Conservation (phyloP, 2,113 vertebrate species). For the Melanerpes aurifrons region DNA sequence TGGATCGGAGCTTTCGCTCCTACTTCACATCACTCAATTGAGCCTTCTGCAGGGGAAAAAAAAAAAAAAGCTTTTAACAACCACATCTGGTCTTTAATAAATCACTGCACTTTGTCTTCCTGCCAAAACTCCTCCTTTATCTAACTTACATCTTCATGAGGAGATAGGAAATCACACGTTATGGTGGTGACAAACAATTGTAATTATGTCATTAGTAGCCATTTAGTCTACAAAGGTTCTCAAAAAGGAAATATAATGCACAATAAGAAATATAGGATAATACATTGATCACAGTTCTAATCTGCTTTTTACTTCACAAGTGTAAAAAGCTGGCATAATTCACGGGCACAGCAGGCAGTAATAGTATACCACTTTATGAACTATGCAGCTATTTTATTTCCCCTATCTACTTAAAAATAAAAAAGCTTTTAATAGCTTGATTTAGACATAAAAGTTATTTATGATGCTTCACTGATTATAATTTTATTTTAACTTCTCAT, state of each 20-base stretch:
- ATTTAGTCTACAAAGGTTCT: constrained; percentile 87
- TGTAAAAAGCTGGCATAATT: constrained; percentile 83
- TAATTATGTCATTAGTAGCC: constrained; percentile 93
- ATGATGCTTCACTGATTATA: constrained; percentile 79
- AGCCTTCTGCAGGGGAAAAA: constrained; percentile 72
- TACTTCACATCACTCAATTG: constrained; percentile 77
- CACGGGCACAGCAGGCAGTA: constrained; percentile 83
- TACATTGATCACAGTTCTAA: constrained; percentile 82
- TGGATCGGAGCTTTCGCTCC: constrained; percentile 52
- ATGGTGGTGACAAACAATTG: constrained; percentile 94
- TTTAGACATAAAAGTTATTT: constrained; percentile 84
- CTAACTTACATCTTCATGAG: constrained; percentile 92
- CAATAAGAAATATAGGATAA: constrained; percentile 84
- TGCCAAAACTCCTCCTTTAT: constrained; percentile 93
- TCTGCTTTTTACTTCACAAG: constrained; percentile 80
- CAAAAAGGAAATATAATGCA: constrained; percentile 80
- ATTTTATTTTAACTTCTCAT: constrained; percentile 75
- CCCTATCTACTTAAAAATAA: constrained; percentile 84
- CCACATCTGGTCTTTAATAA: constrained; percentile 92
- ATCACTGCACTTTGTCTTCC: constrained; percentile 91
- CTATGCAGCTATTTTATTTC: constrained; percentile 82
- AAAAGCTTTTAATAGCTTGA: constrained; percentile 85
- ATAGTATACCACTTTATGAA: constrained; percentile 82
- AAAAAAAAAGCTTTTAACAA: constrained; percentile 84
- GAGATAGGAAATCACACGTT: constrained; percentile 92